These are phyloP conservation scores for Whitmania pigra DNA, from an alignment of 1,140 invertebrate species.

Conservation along the genomic window DNA sequence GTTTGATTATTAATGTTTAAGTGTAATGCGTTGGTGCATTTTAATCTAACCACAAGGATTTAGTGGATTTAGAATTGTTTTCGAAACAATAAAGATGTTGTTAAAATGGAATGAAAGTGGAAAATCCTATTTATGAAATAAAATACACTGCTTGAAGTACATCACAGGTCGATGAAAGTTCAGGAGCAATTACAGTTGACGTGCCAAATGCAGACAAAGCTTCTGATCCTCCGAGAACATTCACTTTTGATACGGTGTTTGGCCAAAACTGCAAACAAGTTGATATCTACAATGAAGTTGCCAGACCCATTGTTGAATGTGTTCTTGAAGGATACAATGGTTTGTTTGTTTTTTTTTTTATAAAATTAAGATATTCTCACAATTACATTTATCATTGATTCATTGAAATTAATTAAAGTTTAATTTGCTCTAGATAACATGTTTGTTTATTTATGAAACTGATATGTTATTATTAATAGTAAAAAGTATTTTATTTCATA, in stretches of 20 bases:
- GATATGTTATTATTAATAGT: neutral
- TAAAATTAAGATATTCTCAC: neutral
- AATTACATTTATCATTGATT: neutral
- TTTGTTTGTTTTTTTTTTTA: constrained; percentile 20
- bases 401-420: too few species aligned
- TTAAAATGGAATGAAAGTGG: neutral
- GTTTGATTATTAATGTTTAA: neutral
- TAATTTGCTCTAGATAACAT: too few species aligned
- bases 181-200: constrained; percentile 63
- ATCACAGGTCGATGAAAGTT: constrained; percentile 55
- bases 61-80: neutral
- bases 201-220: constrained; percentile 49
- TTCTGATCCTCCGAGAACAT: constrained; percentile 56
- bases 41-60: neutral
- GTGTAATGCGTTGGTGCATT: neutral
- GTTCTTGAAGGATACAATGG: constrained; percentile 90
- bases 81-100: neutral
- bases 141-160: constrained; percentile 8
- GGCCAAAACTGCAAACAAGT: constrained; percentile 52
- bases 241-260: constrained; percentile 66
- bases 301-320: constrained; percentile 77
- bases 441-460: neutral
- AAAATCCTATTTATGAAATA: constrained; percentile 11
- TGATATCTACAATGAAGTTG: constrained; percentile 78
- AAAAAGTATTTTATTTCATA: too few species aligned